Conservation (phyloP, 2,888 invertebrate genomes). For the Ormia ochracea region DNA sequence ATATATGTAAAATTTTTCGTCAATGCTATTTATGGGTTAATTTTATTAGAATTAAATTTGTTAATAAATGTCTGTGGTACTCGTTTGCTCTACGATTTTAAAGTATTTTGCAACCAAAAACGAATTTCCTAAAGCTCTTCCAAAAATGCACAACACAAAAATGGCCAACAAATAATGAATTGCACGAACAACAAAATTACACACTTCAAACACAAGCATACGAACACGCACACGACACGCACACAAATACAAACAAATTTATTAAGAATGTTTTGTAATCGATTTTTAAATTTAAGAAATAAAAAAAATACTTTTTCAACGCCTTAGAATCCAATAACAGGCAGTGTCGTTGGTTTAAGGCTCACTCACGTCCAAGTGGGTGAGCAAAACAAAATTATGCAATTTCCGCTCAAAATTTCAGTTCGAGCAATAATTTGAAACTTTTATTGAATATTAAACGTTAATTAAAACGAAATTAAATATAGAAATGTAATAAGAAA, state of each 20-base stretch:
- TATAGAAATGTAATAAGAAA: not conserved
- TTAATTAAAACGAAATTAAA: not conserved
- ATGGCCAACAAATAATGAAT: conserved; percentile 7
- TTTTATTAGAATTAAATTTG: not conserved
- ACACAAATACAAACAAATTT: not conserved
- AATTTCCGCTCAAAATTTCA: conserved; percentile 39
- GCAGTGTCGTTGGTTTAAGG: not conserved
- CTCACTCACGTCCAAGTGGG: conserved; percentile 24
- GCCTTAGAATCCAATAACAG: not conserved
- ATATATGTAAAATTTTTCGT: not conserved
- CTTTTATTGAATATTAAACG: conserved; percentile 22
- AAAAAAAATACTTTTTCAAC: not conserved
- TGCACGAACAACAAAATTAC: not conserved
- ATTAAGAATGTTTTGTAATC: conserved; percentile 7
- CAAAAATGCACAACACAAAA: not conserved
- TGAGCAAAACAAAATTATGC: conserved; percentile 42
- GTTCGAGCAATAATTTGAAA: not conserved
- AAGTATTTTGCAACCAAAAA: conserved; percentile 1
- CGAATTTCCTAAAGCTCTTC: not conserved
- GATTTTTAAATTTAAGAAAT: conserved; percentile 1
- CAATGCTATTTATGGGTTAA: not conserved
- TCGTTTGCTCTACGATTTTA: not conserved
- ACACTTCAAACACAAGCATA: too few species aligned
- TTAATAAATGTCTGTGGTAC: not conserved
- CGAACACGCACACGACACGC: not conserved